Evolutionary conservation across 2,888 invertebrate genomes (phyloP), one percentile per base, ranked within the genome.

Genomic region (Leucophenga montana): DNA sequence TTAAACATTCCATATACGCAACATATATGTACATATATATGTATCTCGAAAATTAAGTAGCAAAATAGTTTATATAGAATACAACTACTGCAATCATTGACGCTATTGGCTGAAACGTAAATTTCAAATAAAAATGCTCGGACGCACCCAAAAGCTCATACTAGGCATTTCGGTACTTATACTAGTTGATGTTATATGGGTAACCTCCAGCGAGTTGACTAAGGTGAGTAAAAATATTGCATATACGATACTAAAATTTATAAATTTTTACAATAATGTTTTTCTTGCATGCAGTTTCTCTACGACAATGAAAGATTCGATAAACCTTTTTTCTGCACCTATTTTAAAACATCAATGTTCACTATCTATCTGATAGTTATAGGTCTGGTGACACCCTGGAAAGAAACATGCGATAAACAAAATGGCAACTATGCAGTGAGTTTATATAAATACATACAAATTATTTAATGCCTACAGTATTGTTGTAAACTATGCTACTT

Each of bases 301-400:
- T 96, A 96, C 87, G 91, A 91, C 82, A 94, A 96, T 89, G 94
- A 95, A 86, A 92, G 95, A 72, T 95, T 94, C 86, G 93, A 96
- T 85, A 96, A 98, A 86, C 98, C 99, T 65, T 98, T 98, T 90
- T 96, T 99, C 89, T 95, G 95, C 83, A 97, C 98, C 20, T 99
- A 98, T 89, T 91, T 97, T 73, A 97, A 98, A 89, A 97, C 97
- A 70, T 97, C 96, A 48, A 93, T 98, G 92, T 96, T 99, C 84
- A 94, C 95, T 71, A 90, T 98, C 75, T 99, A 98, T 89, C 91
- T 99, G 77, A 89, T 97, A 82, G 95, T 97, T 56, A 93, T 97
- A 83, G 92, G 97, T 78, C 93, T 97, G 80, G 95, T 95, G 91
- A 94, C 95, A 74, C 95, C 97, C 6, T 97, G 97, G 93, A 92